A percentile compares a stretch with the other conserved stretches of the same genome.
Evolutionary conservation across 1,140 invertebrate genomes (phyloP).

Genomic region (Zaprionus africanus): DNA sequence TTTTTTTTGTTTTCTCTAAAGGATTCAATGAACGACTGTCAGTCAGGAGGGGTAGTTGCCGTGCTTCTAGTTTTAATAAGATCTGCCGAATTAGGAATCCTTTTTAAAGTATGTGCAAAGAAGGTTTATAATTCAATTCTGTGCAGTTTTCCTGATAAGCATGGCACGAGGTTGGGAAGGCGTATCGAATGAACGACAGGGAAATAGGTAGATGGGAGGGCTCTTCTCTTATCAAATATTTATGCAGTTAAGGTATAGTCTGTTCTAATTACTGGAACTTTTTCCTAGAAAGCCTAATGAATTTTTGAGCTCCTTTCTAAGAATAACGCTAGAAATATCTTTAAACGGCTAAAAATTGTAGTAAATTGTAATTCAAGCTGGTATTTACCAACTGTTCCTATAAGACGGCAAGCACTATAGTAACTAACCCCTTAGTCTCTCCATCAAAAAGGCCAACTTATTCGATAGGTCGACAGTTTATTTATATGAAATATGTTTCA

Average conservation of each 20-base stretch:
- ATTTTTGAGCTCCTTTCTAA: background rate
- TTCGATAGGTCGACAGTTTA: slow-evolving; percentile 32
- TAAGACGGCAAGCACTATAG: background rate
- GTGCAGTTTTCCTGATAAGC: slow-evolving; percentile 52
- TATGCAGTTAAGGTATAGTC: background rate
- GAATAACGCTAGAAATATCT: background rate
- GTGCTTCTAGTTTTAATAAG: slow-evolving; percentile 42
- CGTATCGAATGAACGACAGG: background rate
- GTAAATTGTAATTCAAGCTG: no score
- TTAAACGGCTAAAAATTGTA: no score
- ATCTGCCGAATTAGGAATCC: slow-evolving; percentile 8
- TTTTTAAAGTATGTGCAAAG: slow-evolving; percentile 60
- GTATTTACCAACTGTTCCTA: no score
- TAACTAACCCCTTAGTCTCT: background rate
- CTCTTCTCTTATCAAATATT: background rate
- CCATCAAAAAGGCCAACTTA: background rate
- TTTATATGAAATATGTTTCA: slow-evolving; percentile 55
- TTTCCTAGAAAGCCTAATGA: background rate
- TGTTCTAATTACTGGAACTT: background rate
- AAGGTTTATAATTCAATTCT: slow-evolving; percentile 64
- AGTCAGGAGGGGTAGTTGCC: slow-evolving; percentile 42
- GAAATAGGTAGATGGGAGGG: background rate
- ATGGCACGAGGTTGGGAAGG: background rate
- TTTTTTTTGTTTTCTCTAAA: slow-evolving; percentile 56
- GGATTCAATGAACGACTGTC: slow-evolving; percentile 42